Conservation (phyloP, 1,140 invertebrate genomes). For the Caerostris darwini region DNA sequence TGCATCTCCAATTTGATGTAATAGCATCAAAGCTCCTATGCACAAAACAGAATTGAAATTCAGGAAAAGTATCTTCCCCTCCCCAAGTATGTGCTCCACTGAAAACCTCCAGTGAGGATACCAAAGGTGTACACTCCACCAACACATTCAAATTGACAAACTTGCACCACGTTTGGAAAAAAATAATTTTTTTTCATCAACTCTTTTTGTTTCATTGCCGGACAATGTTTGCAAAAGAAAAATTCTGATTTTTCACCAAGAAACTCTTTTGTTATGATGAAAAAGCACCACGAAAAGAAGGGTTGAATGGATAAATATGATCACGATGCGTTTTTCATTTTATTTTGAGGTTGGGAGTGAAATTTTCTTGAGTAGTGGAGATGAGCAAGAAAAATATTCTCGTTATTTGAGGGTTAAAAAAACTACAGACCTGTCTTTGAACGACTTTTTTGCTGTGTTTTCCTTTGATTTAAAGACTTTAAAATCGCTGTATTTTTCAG, state of each 20-base stretch:
- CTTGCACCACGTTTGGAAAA: neutral
- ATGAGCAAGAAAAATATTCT: too few relatives aligned
- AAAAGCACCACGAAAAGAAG: neutral
- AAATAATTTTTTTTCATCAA: neutral
- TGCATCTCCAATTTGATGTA: neutral
- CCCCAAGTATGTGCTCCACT: neutral
- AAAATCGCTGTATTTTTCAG: too few relatives aligned
- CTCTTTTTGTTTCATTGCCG: neutral
- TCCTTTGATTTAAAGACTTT: too few relatives aligned
- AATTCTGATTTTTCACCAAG: neutral
- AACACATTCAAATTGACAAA: neutral
- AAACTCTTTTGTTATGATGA: neutral
- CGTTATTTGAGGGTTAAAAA: too few relatives aligned
- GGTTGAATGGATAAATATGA: neutral
- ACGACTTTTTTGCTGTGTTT: too few relatives aligned
- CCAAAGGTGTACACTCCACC: neutral
- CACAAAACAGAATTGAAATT: constrained; percentile 32
- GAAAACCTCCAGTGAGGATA: neutral
- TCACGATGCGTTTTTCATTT: too few relatives aligned
- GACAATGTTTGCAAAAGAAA: neutral
- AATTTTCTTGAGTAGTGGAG: too few relatives aligned
- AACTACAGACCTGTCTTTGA: too few relatives aligned
- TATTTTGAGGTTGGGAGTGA: too few relatives aligned
- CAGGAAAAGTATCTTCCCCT: neutral
- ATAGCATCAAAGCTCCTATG: neutral